phyloP scores from a whole-genome alignment of 2,888 invertebrate species.

The Amphiduros pacificus region DNA sequence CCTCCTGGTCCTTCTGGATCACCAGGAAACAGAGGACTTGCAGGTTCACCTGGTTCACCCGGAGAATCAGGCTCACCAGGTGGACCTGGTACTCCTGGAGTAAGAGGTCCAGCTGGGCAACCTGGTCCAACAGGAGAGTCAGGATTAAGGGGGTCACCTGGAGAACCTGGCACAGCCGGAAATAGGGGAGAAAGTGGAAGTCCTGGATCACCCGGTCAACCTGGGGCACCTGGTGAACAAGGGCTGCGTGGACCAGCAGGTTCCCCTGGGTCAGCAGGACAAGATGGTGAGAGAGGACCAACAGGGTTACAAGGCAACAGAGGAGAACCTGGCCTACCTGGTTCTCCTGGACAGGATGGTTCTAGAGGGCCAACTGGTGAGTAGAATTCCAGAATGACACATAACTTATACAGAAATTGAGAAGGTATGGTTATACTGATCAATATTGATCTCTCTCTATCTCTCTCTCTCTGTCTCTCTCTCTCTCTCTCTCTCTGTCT shows the following conservation, averaged over 20 bases:
- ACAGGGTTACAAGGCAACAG: constrained; percentile 28
- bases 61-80: constrained; percentile 57
- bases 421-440: no score
- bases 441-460: no score
- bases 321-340: constrained; percentile 25
- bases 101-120: constrained; percentile 23
- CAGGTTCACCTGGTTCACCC: constrained; percentile 12
- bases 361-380: no score
- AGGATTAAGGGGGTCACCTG: constrained; percentile 29
- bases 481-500: no score
- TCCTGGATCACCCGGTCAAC: constrained; percentile 14
- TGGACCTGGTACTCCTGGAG: constrained; percentile 20
- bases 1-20: constrained; percentile 8
- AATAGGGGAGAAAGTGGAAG: constrained; percentile 21
- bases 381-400: no score
- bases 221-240: constrained; percentile 20
- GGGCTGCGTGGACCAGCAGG: constrained; percentile 15
- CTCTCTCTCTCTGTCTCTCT: no score
- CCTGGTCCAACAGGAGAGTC: constrained; percentile 13
- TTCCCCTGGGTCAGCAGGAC: constrained; percentile 22
- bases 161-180: constrained; percentile 28
- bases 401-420: no score
- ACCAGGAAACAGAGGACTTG: constrained; percentile 9
- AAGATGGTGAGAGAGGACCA: constrained; percentile 27
- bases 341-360: constrained; percentile 19